A percentile compares a stretch with the other conserved stretches of the same genome.
Evolutionary conservation across 1,140 invertebrate genomes (phyloP).

Genomic region (Limonius californicus): DNA sequence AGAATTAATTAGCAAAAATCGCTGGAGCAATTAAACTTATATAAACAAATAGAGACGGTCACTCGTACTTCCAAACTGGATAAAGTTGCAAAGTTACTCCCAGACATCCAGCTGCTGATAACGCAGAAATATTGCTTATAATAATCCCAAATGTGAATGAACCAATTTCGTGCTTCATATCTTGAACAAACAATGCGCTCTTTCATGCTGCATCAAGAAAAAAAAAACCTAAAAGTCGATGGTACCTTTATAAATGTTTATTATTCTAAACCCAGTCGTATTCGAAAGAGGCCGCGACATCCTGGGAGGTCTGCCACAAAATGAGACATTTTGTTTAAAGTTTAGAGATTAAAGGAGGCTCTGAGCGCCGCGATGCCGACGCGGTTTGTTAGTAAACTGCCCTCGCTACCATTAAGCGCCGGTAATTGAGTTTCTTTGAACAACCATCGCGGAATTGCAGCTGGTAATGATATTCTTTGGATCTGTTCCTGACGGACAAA

Average conservation of each 20-base stretch:
- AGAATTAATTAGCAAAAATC: too few species aligned
- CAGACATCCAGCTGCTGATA: too few species aligned
- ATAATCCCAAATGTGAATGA: too few species aligned
- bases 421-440: conserved; percentile 15
- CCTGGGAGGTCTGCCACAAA: conserved; percentile 33
- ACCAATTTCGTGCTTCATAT: too few species aligned
- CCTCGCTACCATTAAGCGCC: conserved; percentile 1
- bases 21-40: too few species aligned
- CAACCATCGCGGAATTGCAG: background rate
- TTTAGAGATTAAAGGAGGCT: conserved; percentile 31
- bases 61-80: too few species aligned
- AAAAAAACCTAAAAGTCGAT: too few species aligned
- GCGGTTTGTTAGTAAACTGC: conserved; percentile 18
- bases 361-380: conserved; percentile 27
- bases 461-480: background rate
- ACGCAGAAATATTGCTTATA: too few species aligned
- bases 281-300: conserved; percentile 30
- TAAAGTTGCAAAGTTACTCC: too few species aligned
- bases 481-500: background rate
- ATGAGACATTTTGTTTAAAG: conserved; percentile 35
- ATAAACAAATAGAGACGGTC: too few species aligned
- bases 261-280: conserved; percentile 30
- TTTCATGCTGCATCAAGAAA: too few species aligned
- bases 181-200: too few species aligned
- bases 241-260: conserved; percentile 22